Percentiles rank a stretch among this genome's conserved stretches.
Conservation (phyloP, 2,113 vertebrate species). For the Bambusicola thoracicus region DNA sequence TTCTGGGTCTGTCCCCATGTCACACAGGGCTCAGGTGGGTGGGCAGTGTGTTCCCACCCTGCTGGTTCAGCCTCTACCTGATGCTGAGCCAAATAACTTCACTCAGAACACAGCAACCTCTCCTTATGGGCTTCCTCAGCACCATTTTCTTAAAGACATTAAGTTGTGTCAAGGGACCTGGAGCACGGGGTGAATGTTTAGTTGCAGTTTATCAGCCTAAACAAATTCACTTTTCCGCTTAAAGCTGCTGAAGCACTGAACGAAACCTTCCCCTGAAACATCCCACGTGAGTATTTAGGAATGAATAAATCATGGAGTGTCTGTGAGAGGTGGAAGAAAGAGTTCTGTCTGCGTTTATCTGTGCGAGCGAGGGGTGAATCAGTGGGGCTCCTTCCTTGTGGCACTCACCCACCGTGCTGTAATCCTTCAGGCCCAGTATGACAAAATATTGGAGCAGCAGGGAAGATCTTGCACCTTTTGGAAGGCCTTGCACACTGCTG, state of each 20-base stretch:
- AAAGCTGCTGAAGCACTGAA: neutral
- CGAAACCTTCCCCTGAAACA: neutral
- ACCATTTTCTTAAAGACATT: neutral
- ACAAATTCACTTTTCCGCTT: neutral
- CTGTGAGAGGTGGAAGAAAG: neutral
- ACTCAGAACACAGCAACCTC: neutral
- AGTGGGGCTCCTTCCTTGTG: neutral
- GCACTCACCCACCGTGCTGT: neutral
- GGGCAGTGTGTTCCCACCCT: rapidly evolving
- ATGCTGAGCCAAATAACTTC: neutral
- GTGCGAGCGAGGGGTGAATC: rapidly evolving
- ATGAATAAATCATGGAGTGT: neutral
- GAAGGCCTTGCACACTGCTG: neutral
- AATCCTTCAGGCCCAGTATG: neutral
- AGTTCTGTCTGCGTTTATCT: neutral
- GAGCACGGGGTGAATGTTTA: neutral
- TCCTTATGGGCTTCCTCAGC: neutral
- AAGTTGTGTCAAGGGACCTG: neutral
- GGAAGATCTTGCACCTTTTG: neutral
- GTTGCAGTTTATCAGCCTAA: neutral
- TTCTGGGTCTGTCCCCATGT: rapidly evolving
- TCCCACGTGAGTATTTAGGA: neutral
- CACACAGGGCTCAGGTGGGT: neutral
- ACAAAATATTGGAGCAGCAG: neutral
- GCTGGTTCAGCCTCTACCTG: neutral